These are phyloP conservation scores for Esox niger DNA, from an alignment of 2,113 vertebrate genomes.

Conservation along the genomic window DNA sequence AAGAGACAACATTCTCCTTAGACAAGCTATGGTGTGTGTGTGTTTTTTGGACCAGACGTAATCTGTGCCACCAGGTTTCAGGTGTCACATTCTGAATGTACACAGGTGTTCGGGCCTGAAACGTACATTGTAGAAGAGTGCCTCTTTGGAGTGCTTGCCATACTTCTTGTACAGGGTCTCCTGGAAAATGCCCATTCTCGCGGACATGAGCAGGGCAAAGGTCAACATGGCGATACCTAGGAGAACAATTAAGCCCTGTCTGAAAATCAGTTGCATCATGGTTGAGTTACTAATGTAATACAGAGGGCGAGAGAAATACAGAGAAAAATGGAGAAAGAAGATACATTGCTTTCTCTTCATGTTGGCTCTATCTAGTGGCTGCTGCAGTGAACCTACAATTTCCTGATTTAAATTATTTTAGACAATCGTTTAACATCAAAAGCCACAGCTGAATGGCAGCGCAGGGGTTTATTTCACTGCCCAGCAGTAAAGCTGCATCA, in stretches of 20 bases:
- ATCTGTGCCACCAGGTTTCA: neutral
- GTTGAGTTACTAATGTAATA: neutral
- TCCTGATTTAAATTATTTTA: too few species aligned
- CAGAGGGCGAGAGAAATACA: neutral
- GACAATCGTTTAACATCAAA: too few species aligned
- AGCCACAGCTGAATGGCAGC: too few species aligned
- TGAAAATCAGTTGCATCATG: too few species aligned
- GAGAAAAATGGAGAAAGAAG: too few species aligned
- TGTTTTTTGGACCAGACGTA: neutral
- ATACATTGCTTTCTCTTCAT: too few species aligned
- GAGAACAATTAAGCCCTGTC: slow-evolving; percentile 12
- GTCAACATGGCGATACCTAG: slow-evolving; percentile 89
- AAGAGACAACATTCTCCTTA: too few species aligned
- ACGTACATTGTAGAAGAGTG: slow-evolving; percentile 94
- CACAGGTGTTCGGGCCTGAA: neutral
- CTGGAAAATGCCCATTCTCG: slow-evolving; percentile 97
- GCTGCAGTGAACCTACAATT: too few species aligned
- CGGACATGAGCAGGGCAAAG: slow-evolving; percentile 93
- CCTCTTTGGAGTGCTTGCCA: slow-evolving; percentile 94
- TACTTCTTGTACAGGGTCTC: slow-evolving; percentile 88
- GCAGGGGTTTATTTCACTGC: too few species aligned
- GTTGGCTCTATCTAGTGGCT: too few species aligned
- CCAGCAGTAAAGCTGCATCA: too few species aligned
- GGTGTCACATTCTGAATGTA: neutral
- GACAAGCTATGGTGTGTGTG: too few species aligned